Percentiles rank a stretch among this genome's conserved stretches.
Conservation (phyloP, 2,797 vertebrate species). For the Microctenopoma stevenorrisi region DNA sequence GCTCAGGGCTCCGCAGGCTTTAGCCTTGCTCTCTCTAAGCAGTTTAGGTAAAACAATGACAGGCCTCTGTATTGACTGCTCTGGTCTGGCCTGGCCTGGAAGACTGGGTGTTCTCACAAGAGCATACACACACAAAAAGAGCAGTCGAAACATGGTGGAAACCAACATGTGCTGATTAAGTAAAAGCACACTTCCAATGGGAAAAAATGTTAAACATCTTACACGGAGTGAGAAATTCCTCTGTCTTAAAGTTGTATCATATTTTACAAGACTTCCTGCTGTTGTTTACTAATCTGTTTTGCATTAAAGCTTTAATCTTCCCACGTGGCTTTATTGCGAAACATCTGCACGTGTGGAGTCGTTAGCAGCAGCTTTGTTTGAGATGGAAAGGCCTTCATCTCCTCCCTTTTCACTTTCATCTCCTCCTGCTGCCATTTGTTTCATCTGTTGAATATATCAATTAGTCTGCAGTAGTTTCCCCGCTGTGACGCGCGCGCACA, state of each 20-base stretch:
- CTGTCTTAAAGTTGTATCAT: not conserved
- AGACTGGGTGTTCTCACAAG: conserved; percentile 65
- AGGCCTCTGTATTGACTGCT: conserved; percentile 79
- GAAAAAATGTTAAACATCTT: not conserved
- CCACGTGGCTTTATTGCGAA: conserved; percentile 41
- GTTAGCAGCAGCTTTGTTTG: conserved; percentile 8
- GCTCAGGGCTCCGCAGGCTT: conserved; percentile 83
- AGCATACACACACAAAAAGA: conserved; percentile 17
- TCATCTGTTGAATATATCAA: conserved; percentile 79
- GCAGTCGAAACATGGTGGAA: not conserved
- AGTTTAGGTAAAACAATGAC: conserved; percentile 87
- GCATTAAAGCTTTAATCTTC: conserved; percentile 5
- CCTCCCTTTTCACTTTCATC: conserved; percentile 1
- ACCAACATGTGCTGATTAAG: not conserved
- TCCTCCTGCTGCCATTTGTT: conserved; percentile 28
- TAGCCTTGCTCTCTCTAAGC: conserved; percentile 83
- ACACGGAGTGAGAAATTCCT: not conserved
- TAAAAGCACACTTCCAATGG: not conserved
- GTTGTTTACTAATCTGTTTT: conserved; percentile 8
- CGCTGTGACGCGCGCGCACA: conserved; percentile 79
- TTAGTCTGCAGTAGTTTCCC: conserved; percentile 83
- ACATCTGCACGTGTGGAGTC: conserved; percentile 23
- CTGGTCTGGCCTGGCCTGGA: conserved; percentile 59
- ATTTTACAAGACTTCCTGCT: not conserved
- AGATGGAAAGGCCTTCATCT: not conserved